Percentiles rank a stretch among this genome's conserved stretches.
These are phyloP conservation scores for Colletes gigas DNA, from an alignment of 1,140 invertebrate species.

Conservation along the genomic window DNA sequence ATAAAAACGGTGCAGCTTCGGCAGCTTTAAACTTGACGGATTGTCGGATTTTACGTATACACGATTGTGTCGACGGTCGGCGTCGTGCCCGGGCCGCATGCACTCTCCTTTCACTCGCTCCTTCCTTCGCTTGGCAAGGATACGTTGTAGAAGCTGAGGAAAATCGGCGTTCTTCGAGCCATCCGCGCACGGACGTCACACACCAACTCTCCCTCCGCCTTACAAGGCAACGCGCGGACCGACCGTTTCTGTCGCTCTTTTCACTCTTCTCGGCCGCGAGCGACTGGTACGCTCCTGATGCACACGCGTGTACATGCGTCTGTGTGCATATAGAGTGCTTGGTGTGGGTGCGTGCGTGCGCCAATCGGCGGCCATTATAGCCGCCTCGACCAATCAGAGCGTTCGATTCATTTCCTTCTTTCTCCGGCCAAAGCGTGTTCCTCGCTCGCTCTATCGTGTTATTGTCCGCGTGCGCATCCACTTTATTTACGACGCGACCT, in stretches of 20 bases:
- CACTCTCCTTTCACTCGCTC: constrained; percentile 48
- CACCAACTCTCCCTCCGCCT: constrained; percentile 65
- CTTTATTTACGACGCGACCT: constrained; percentile 48
- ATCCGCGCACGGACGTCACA: constrained; percentile 64
- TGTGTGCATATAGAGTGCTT: constrained; percentile 27
- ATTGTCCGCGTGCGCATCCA: constrained; percentile 56
- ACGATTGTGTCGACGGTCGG: constrained; percentile 63
- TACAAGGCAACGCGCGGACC: constrained; percentile 74
- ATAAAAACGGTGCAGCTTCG: constrained; percentile 53
- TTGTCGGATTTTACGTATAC: constrained; percentile 77
- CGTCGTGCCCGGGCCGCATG: constrained; percentile 55
- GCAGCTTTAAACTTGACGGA: constrained; percentile 68
- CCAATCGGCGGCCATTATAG: constrained; percentile 68
- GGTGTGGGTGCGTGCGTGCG: constrained; percentile 51
- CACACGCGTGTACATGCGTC: constrained; percentile 43
- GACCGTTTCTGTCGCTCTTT: constrained; percentile 74
- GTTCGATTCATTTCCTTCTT: constrained; percentile 40
- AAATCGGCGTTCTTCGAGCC: constrained; percentile 62
- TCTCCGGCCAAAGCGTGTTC: not conserved
- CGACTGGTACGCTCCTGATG: constrained; percentile 66
- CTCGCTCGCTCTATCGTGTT: constrained; percentile 16
- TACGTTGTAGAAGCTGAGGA: constrained; percentile 47
- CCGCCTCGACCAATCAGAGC: constrained; percentile 67
- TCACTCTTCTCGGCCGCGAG: constrained; percentile 72
- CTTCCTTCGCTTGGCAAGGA: constrained; percentile 41